Conservation (phyloP, 2,888 invertebrate species). For the Mythimna pallens region DNA sequence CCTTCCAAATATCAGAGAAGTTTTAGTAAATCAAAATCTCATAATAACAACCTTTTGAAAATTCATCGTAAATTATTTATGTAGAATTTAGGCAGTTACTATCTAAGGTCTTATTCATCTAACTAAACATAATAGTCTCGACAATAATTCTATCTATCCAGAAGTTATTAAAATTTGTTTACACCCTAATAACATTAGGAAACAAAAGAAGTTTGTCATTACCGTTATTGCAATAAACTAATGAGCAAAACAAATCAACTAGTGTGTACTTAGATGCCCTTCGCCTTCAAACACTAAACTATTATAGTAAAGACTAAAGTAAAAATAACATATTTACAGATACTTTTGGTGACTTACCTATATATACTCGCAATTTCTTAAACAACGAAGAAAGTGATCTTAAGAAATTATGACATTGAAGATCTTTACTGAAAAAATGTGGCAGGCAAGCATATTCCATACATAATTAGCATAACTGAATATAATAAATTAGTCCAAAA, state of each 20-base stretch:
- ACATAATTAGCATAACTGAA: no score
- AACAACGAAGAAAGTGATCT: neutral
- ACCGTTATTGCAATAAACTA: conserved; percentile 13
- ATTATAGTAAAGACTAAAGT: neutral
- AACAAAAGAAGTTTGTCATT: neutral
- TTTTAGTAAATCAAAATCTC: neutral
- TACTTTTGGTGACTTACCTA: neutral
- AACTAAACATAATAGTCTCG: neutral
- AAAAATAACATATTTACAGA: neutral
- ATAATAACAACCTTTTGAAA: no score
- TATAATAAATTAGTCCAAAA: no score
- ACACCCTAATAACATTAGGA: neutral
- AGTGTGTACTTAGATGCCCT: neutral
- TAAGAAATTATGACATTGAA: neutral
- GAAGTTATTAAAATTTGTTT: neutral
- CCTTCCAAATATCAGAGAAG: neutral
- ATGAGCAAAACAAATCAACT: neutral
- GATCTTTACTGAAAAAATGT: no score
- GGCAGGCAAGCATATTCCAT: no score
- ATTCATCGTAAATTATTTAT: neutral
- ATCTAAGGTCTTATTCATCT: neutral
- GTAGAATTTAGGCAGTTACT: neutral
- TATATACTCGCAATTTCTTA: neutral
- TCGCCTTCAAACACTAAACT: neutral
- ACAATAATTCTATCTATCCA: neutral